These are phyloP conservation scores for Trissonchulus sp. DNA, from an alignment of 2,888 invertebrate genomes.

Conservation along the genomic window DNA sequence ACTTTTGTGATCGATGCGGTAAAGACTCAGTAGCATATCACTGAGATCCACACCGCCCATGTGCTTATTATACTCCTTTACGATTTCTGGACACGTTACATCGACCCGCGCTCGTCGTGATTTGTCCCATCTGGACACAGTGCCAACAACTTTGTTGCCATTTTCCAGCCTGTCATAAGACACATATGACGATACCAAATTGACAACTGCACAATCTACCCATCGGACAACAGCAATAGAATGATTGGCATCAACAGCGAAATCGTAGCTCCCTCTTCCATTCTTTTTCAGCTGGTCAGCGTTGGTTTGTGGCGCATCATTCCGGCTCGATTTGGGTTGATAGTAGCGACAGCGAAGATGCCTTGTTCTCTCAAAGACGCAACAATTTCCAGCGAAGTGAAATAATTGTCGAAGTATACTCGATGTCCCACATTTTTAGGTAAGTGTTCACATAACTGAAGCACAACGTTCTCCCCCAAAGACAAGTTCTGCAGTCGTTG, in stretches of 20 bases:
- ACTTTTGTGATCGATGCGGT: slow-evolving; percentile 26
- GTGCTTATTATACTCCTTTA: slow-evolving; percentile 29
- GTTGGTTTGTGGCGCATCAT: slow-evolving; percentile 21
- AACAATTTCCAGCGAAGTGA: not conserved
- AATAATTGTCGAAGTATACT: slow-evolving; percentile 12
- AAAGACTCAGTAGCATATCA: slow-evolving; percentile 31
- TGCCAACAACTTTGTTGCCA: slow-evolving; percentile 7
- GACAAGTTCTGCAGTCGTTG: not conserved
- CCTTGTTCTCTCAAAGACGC: not conserved
- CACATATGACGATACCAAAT: not conserved
- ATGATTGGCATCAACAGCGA: slow-evolving; percentile 11
- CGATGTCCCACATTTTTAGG: slow-evolving; percentile 14
- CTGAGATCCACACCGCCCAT: slow-evolving; percentile 34
- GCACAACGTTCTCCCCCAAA: slow-evolving; percentile 10
- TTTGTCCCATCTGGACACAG: not conserved
- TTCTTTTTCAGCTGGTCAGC: slow-evolving; percentile 29
- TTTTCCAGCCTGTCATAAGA: not conserved
- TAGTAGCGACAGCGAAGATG: not conserved
- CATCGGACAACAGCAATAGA: slow-evolving; percentile 31
- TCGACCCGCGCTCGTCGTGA: not conserved
- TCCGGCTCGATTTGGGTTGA: slow-evolving; percentile 12
- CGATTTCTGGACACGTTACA: slow-evolving; percentile 28
- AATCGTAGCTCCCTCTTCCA: slow-evolving; percentile 28
- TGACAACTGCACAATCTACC: slow-evolving; percentile 31
- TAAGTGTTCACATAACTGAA: not conserved